Conservation (phyloP, 2,888 invertebrate genomes). For the Coleophora deauratella region DNA sequence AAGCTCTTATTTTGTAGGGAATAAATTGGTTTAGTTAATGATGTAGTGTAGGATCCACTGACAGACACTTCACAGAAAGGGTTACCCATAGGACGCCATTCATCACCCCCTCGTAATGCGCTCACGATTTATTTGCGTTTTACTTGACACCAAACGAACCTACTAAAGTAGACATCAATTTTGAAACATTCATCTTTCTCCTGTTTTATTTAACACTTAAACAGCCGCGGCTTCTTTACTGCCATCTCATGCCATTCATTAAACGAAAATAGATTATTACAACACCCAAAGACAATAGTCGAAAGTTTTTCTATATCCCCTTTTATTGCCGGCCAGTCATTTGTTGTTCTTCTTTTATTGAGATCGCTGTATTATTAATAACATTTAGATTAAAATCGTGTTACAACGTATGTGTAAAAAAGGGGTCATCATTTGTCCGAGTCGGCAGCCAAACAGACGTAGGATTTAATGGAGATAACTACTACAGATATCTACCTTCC, state of each 20-base stretch:
- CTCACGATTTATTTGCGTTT: constrained; percentile 66
- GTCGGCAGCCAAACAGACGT: constrained; percentile 28
- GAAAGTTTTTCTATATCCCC: constrained; percentile 17
- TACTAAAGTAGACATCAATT: constrained; percentile 41
- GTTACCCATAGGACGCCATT: constrained; percentile 52
- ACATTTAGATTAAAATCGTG: constrained; percentile 40
- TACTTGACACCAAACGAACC: constrained; percentile 38
- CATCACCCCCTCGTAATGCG: constrained; percentile 59
- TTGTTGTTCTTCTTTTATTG: constrained; percentile 32
- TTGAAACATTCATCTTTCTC: constrained; percentile 38
- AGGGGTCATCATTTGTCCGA: constrained; percentile 43
- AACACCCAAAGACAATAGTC: constrained; percentile 13
- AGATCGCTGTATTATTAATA: constrained; percentile 36
- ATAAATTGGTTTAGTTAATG: neutral
- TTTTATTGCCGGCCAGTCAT: constrained; percentile 25
- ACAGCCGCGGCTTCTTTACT: constrained; percentile 24
- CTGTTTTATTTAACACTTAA: constrained; percentile 28
- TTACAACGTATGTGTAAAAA: constrained; percentile 34
- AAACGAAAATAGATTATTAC: constrained; percentile 35
- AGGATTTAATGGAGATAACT: constrained; percentile 31
- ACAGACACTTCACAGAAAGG: constrained; percentile 37
- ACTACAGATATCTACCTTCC: constrained; percentile 25
- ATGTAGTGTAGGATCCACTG: constrained; percentile 5
- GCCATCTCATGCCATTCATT: constrained; percentile 28
- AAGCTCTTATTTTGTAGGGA: too few species aligned